Conservation (phyloP, 2,797 vertebrate genomes). For the Acanthornis magna region DNA sequence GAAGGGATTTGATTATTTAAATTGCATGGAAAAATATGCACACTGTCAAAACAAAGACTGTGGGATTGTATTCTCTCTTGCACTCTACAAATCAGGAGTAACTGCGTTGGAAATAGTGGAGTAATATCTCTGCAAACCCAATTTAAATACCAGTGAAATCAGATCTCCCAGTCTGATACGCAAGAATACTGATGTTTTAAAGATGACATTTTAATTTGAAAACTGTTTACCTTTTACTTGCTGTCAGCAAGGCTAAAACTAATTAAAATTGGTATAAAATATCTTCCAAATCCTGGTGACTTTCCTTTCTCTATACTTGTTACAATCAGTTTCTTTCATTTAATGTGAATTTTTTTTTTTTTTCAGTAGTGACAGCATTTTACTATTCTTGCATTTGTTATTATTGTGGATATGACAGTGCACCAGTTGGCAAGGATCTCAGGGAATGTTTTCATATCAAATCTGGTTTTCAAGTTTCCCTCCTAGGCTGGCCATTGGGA, state of each 20-base stretch:
- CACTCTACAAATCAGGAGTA: neutral
- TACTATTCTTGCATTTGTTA: neutral
- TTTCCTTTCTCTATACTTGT: neutral
- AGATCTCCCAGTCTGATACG: neutral
- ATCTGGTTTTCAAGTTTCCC: neutral
- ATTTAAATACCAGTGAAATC: neutral
- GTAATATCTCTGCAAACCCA: neutral
- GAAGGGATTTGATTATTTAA: slow-evolving; percentile 38
- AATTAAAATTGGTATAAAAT: neutral
- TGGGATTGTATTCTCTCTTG: neutral
- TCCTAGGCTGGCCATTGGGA: neutral
- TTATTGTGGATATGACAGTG: neutral
- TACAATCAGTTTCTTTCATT: neutral
- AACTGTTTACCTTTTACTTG: neutral
- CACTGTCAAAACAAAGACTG: neutral
- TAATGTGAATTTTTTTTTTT: neutral
- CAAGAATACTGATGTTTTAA: neutral
- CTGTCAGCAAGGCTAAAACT: neutral
- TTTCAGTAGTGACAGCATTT: neutral
- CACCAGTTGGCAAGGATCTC: neutral
- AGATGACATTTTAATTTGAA: neutral
- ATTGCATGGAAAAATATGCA: slow-evolving; percentile 38
- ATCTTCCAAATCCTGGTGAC: neutral
- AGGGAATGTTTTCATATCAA: neutral
- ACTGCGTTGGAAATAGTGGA: neutral